Conservation (phyloP, 2,113 vertebrate species). For the Ifrita kowaldi region DNA sequence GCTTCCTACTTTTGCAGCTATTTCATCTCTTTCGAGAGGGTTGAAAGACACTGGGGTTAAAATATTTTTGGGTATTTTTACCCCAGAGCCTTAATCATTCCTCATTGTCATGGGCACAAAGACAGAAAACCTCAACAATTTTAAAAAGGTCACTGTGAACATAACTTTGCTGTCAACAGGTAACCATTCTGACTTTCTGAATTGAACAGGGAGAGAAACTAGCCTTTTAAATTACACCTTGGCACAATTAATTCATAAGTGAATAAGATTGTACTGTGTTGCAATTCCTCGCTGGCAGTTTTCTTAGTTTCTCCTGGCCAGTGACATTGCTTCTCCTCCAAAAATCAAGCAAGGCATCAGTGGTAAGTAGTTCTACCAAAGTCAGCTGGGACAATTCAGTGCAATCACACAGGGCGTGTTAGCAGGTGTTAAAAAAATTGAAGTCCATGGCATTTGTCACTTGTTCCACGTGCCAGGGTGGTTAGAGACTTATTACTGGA, state of each 20-base stretch:
- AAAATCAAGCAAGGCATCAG: neutral
- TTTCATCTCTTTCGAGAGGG: neutral
- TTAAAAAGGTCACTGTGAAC: neutral
- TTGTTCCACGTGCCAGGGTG: neutral
- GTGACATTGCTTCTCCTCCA: neutral
- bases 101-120: neutral
- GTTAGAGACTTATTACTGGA: neutral
- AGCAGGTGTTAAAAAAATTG: neutral
- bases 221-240: neutral
- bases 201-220: neutral
- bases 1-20: neutral
- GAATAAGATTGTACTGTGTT: neutral
- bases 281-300: neutral
- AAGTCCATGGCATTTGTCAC: neutral
- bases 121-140: neutral
- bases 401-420: rapidly evolving
- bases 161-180: neutral
- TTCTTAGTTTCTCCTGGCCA: neutral
- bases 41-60: neutral
- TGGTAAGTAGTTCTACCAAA: neutral
- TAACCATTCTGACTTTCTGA: neutral
- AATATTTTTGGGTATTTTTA: neutral
- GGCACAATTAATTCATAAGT: neutral
- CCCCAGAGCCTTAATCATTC: neutral
- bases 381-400: neutral